Evolutionary conservation across 1,140 invertebrate species (phyloP).

Genomic region (Drosophila tristis): DNA sequence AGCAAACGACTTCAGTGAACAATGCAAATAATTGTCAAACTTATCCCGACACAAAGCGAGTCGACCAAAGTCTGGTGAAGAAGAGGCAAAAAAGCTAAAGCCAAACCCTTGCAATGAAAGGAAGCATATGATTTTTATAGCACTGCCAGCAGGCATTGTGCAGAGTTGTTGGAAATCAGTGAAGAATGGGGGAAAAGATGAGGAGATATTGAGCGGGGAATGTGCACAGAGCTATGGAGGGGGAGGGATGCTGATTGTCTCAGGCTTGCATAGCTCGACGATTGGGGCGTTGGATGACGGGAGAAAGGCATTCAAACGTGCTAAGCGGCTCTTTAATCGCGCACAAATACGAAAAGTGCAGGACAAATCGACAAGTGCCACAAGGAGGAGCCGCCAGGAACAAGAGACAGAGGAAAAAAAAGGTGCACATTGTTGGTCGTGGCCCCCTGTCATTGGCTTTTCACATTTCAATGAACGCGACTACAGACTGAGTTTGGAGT

Average conservation of each 20-base stretch:
- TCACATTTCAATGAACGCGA: slow-evolving; percentile 77
- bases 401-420: slow-evolving; percentile 26
- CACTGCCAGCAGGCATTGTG: slow-evolving; percentile 67
- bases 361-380: slow-evolving; percentile 48
- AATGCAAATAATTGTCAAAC: slow-evolving; percentile 83
- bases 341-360: slow-evolving; percentile 61
- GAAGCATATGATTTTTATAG: slow-evolving; percentile 79
- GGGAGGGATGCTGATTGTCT: slow-evolving; percentile 56
- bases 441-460: slow-evolving; percentile 71
- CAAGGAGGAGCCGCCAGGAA: slow-evolving; percentile 37
- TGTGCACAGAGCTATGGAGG: slow-evolving; percentile 12
- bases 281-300: slow-evolving; percentile 14
- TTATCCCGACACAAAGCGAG: slow-evolving; percentile 61
- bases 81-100: slow-evolving; percentile 17
- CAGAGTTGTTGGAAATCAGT: slow-evolving; percentile 45
- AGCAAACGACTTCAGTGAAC: slow-evolving; percentile 76
- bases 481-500: slow-evolving; percentile 15
- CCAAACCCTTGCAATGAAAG: slow-evolving; percentile 51
- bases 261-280: slow-evolving; percentile 4
- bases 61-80: slow-evolving; percentile 29
- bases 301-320: slow-evolving; percentile 41
- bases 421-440: slow-evolving; percentile 59
- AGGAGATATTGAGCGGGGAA: slow-evolving; percentile 1
- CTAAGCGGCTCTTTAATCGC: slow-evolving; percentile 71
- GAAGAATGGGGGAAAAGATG: slow-evolving; percentile 20